A percentile compares a stretch with the other conserved stretches of the same genome.
phyloP scores from a whole-genome alignment of 2,888 invertebrate species.

The Lasioglossum lativentre region DNA sequence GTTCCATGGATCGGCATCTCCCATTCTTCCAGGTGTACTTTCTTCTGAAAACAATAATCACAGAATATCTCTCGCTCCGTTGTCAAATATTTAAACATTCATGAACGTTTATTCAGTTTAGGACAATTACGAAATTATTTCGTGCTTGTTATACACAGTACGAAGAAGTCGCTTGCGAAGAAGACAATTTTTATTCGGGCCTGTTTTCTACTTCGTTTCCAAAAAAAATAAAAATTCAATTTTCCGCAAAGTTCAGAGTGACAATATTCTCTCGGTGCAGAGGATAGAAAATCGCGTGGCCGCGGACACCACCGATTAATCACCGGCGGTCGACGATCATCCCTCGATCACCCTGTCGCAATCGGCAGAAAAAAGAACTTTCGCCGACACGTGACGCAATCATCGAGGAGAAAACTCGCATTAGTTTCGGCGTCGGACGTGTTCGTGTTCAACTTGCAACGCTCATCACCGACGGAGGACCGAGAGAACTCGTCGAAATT shows the following conservation, averaged over 20 bases:
- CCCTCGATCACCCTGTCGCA: background rate
- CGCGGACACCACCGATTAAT: background rate
- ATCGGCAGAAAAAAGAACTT: background rate
- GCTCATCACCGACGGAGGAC: background rate
- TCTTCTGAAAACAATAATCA: background rate
- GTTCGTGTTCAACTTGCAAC: background rate
- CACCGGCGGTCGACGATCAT: background rate
- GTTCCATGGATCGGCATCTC: background rate
- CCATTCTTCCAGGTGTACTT: background rate
- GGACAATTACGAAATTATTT: no score
- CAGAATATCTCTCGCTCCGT: background rate
- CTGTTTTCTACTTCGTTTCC: background rate
- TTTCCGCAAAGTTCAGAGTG: no score
- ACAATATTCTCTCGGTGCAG: no score
- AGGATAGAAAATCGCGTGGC: no score
- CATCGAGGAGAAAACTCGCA: constrained; percentile 9
- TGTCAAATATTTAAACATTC: no score
- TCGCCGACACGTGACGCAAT: background rate
- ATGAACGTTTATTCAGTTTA: no score
- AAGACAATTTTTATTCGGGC: background rate
- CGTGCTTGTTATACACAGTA: no score
- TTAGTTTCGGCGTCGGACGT: constrained; percentile 3
- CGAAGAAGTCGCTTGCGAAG: no score
- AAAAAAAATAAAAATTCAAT: no score
- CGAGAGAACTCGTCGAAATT: constrained; percentile 48